A percentile compares a stretch with the other conserved stretches of the same genome.
These are phyloP conservation scores for Cercopithecus neglectus DNA, from an alignment of 2,797 vertebrate species.

Conservation along the genomic window DNA sequence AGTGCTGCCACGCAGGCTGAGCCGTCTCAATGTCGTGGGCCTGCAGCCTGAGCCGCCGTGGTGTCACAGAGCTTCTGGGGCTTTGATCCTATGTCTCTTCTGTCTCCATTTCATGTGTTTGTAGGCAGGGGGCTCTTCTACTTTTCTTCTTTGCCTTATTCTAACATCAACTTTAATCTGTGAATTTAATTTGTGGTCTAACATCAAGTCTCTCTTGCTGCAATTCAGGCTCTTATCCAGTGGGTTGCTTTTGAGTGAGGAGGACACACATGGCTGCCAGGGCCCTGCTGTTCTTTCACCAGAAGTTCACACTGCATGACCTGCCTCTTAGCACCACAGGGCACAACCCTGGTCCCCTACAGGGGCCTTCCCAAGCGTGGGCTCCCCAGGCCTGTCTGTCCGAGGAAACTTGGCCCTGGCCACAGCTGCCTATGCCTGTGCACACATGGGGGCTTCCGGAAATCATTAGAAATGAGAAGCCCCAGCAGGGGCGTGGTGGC, in stretches of 20 bases:
- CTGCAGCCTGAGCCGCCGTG: accelerated
- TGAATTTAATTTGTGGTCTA: not conserved
- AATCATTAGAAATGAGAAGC: not conserved
- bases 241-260: not conserved
- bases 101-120: accelerated
- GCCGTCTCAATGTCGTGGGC: accelerated
- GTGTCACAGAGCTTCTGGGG: accelerated
- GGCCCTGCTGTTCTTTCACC: not conserved
- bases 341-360: accelerated
- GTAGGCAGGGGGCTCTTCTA: accelerated
- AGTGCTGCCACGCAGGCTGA: too few relatives aligned
- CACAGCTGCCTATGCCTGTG: too few relatives aligned
- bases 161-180: not conserved
- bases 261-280: accelerated
- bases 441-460: accelerated
- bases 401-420: not conserved
- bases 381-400: not conserved
- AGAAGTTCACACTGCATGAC: too few relatives aligned
- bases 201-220: not conserved
- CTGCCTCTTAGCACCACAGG: not conserved
- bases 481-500: accelerated
- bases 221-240: not conserved
- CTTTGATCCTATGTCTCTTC: too few relatives aligned
- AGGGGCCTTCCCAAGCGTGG: accelerated
- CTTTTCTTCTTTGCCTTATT: not conserved